Base-by-base conservation (phyloP, 1,140 invertebrate species). In the Drosophila kepulauana region DNA sequence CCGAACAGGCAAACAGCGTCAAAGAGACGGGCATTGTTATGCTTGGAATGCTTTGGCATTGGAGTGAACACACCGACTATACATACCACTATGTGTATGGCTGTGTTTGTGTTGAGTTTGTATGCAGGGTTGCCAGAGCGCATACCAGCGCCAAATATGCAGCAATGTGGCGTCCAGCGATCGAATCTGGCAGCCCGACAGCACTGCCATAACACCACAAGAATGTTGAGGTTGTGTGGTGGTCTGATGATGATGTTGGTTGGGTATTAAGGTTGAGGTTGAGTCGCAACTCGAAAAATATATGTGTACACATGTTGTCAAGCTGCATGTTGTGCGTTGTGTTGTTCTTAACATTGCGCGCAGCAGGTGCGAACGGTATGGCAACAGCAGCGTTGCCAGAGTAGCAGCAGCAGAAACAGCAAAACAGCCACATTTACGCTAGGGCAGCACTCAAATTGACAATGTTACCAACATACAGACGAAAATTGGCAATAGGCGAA, bases 401-500 rank as follows among this genome's bases (percentile, higher is more conserved):
- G 82, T 80, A 79, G 75, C 59, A 57, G 59, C 51, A 61, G 51
- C 62, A 70, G 67, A 41, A 16, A 57, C 54, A 57, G 63, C 52
- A 57, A 57, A 63, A 68, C 48, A 57, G 46, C 72, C 69, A 58
- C 65, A 64, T 54, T 72, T 8, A 38, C 63, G 72, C 71, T 66
- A 80, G 75, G 88, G 59, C 67, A 72, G 66, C 61, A 77, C 75
- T 87, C 43, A 35, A 71, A 89, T 80, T 68, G 75, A 75, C 75
- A 78, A 89, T 89, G 85, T 89, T 89, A 90, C 85, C 85, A 89
- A 89, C 85, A 89, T 89, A 89, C 85, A 89, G 76, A 71, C 81
- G 69, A 89, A 89, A 89, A 85, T 52, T 48, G 13, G 5, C 38
- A 85, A 56, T 69, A 90, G 86, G 85, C 62, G 56, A 16, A 3